Evolutionary conservation across 2,888 invertebrate species (phyloP).

Genomic region (Chorisops tibialis): DNA sequence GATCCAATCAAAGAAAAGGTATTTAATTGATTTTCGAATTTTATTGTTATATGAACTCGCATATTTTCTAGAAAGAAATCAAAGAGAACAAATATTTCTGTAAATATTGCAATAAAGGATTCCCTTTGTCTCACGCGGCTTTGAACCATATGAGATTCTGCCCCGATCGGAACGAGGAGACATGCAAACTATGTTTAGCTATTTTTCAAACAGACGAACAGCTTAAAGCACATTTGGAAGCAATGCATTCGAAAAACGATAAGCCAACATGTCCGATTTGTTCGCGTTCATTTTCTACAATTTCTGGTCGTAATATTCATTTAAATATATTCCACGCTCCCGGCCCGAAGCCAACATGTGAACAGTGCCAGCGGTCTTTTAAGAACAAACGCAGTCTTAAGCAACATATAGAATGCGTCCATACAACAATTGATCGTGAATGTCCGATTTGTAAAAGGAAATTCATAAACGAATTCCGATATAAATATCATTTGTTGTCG

Average conservation of each 20-base stretch:
- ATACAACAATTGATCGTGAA: background rate
- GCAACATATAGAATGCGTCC: slow-evolving; percentile 5
- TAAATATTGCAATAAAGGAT: slow-evolving; percentile 4
- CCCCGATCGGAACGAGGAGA: too few relatives aligned
- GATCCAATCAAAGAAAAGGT: too few relatives aligned
- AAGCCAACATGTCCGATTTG: slow-evolving; percentile 1
- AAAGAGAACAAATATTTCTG: background rate
- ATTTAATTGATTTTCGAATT: too few relatives aligned
- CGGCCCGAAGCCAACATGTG: slow-evolving; percentile 14
- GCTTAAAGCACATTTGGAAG: background rate
- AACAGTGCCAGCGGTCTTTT: slow-evolving; percentile 17
- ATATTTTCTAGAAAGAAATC: too few relatives aligned
- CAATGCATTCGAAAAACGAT: slow-evolving; percentile 1
- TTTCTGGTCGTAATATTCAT: background rate
- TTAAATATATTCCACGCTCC: background rate
- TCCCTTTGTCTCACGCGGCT: background rate
- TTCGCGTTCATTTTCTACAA: background rate
- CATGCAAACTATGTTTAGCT: background rate
- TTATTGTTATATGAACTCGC: too few relatives aligned
- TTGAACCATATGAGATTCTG: background rate
- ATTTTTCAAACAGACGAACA: background rate
- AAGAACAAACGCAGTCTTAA: slow-evolving; percentile 21
- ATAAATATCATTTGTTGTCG: slow-evolving; percentile 20
- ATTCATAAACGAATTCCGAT: slow-evolving; percentile 18
- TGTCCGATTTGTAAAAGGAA: slow-evolving; percentile 26